phyloP scores from a whole-genome alignment of 1,140 invertebrate genomes.

The Liolophura sinensis region DNA sequence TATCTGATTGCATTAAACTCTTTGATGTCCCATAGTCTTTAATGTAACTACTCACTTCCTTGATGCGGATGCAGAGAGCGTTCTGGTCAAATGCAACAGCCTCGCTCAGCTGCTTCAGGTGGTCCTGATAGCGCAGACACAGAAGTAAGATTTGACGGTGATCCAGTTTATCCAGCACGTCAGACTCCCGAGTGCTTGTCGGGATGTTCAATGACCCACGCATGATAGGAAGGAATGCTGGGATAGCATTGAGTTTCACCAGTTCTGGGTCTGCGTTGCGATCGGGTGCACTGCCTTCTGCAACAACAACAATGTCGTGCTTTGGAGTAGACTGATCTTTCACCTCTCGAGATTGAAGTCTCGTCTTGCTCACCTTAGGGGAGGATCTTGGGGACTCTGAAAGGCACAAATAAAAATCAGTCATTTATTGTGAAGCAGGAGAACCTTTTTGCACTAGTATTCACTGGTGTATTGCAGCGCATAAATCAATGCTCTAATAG shows the following conservation, averaged over 20 bases:
- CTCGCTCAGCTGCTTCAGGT: conserved; percentile 72
- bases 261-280: conserved; percentile 81
- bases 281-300: conserved; percentile 68
- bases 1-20: no score
- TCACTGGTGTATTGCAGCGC: no score
- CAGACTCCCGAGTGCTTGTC: conserved; percentile 77
- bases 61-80: conserved; percentile 70
- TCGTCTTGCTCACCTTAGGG: conserved; percentile 26
- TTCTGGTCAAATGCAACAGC: conserved; percentile 75
- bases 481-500: no score
- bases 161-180: conserved; percentile 82
- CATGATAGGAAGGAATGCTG: conserved; percentile 92
- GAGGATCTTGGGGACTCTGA: conserved; percentile 47
- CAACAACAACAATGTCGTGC: conserved; percentile 80
- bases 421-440: no score
- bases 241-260: conserved; percentile 75
- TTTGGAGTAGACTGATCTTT: conserved; percentile 27
- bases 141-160: conserved; percentile 66
- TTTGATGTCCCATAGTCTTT: not conserved
- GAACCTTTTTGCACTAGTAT: no score
- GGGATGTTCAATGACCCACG: conserved; percentile 83
- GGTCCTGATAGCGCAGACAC: conserved; percentile 75
- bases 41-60: conserved; percentile 67
- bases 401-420: conserved; percentile 1
- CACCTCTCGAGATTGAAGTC: conserved; percentile 41